Evolutionary conservation across 2,797 vertebrate genomes (phyloP).

Genomic region (Brachymystax lenok): DNA sequence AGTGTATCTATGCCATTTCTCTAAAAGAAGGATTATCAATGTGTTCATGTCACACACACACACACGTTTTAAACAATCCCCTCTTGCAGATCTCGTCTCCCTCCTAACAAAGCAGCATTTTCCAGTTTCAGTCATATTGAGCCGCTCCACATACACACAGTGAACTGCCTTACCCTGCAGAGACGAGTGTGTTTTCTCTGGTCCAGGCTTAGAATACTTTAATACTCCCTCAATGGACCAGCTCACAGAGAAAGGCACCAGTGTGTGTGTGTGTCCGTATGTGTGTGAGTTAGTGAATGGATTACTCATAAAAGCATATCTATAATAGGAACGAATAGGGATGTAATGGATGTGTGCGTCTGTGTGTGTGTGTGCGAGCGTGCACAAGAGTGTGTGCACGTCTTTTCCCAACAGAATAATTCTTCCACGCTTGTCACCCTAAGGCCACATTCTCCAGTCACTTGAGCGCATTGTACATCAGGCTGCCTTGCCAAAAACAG

Average conservation of each 20-base stretch:
- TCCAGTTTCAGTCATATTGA: not conserved
- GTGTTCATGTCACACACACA: no score
- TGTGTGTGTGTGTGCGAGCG: slow-evolving; percentile 22
- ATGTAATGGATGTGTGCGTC: not conserved
- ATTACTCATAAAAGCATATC: not conserved
- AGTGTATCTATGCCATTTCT: not conserved
- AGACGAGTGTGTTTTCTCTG: slow-evolving; percentile 19
- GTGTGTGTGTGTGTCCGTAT: not conserved
- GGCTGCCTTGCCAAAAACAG: slow-evolving; percentile 29
- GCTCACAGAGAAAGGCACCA: not conserved
- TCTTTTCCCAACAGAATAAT: slow-evolving; percentile 28
- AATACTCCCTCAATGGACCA: slow-evolving; percentile 21
- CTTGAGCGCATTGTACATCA: slow-evolving; percentile 31
- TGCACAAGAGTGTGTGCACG: slow-evolving; percentile 12
- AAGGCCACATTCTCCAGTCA: slow-evolving; percentile 34
- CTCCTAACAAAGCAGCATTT: slow-evolving; percentile 16
- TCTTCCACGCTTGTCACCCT: slow-evolving; percentile 27
- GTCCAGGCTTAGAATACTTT: slow-evolving; percentile 28
- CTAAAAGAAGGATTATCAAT: no score
- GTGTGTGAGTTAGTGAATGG: not conserved
- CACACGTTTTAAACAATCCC: not conserved
- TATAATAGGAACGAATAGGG: not conserved
- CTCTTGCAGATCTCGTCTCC: not conserved
- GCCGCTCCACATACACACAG: slow-evolving; percentile 20
- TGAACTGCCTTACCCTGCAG: not conserved